A percentile compares a stretch with the other conserved stretches of the same genome.
These are phyloP conservation scores for Ivindomyrus marchei DNA, from an alignment of 2,113 vertebrate species.

Conservation along the genomic window DNA sequence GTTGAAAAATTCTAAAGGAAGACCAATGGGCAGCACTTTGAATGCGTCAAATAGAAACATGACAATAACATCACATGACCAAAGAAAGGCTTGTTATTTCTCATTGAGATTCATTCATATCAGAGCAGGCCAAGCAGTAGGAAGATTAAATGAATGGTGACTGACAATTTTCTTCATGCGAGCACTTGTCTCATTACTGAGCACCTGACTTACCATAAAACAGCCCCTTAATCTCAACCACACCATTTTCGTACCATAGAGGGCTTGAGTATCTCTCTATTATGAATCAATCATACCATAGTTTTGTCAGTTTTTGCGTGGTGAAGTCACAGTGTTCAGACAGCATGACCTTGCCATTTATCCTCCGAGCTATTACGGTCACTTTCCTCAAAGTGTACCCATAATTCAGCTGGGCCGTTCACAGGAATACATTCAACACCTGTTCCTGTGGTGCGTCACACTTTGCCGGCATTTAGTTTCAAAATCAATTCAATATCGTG, in stretches of 20 bases:
- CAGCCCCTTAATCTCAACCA: neutral
- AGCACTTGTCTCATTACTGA: neutral
- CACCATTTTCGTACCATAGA: neutral
- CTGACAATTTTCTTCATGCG: neutral
- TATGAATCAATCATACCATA: neutral
- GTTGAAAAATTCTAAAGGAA: neutral
- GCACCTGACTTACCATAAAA: neutral
- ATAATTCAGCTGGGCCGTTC: neutral
- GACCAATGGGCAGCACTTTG: neutral
- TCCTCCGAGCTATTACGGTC: neutral
- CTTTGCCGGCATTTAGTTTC: neutral
- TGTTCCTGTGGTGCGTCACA: neutral
- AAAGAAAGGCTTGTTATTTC: neutral
- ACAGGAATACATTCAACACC: neutral
- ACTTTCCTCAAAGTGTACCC: neutral
- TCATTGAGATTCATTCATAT: slow-evolving; percentile 7
- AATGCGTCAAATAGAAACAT: neutral
- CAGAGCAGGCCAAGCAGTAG: neutral
- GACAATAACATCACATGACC: neutral
- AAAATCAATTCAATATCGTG: slow-evolving; percentile 6
- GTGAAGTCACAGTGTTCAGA: neutral
- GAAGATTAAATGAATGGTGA: slow-evolving; percentile 12
- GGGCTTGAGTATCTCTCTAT: neutral
- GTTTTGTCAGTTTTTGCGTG: neutral
- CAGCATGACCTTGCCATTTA: neutral